These are phyloP conservation scores for Protaetia brevitarsis DNA, from an alignment of 1,140 invertebrate genomes.

Conservation along the genomic window DNA sequence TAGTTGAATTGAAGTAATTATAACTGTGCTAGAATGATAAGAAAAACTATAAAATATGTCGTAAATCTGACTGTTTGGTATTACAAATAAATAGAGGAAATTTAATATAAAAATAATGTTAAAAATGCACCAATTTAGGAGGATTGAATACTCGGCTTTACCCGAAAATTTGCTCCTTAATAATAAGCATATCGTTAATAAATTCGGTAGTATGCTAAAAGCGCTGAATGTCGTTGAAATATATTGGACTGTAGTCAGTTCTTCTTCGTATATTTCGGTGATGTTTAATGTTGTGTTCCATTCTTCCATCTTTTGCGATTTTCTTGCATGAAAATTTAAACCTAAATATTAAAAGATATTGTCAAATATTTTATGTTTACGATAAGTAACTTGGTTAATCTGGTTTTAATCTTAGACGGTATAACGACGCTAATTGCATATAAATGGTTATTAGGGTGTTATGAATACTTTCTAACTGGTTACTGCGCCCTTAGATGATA, in stretches of 20 bases:
- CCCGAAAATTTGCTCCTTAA: neutral
- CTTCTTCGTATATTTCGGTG: neutral
- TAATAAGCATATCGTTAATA: neutral
- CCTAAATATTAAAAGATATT: too few relatives aligned
- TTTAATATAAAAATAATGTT: neutral
- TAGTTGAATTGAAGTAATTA: neutral
- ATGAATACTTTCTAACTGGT: neutral
- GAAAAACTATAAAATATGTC: neutral
- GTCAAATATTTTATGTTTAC: too few relatives aligned
- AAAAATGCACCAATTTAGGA: neutral
- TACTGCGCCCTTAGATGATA: neutral
- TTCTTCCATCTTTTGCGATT: neutral
- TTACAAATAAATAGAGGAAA: neutral
- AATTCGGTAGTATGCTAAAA: neutral
- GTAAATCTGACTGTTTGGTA: neutral
- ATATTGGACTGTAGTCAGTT: neutral
- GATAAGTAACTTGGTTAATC: too few relatives aligned
- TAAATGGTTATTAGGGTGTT: neutral
- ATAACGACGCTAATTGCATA: too few relatives aligned
- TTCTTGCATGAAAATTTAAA: too few relatives aligned
- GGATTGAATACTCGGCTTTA: neutral
- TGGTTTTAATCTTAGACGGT: too few relatives aligned
- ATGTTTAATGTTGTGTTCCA: neutral
- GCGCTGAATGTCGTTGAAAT: neutral
- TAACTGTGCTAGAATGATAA: neutral